phyloP scores from a whole-genome alignment of 2,797 vertebrate species.

The Enteromius unitaeniatus region DNA sequence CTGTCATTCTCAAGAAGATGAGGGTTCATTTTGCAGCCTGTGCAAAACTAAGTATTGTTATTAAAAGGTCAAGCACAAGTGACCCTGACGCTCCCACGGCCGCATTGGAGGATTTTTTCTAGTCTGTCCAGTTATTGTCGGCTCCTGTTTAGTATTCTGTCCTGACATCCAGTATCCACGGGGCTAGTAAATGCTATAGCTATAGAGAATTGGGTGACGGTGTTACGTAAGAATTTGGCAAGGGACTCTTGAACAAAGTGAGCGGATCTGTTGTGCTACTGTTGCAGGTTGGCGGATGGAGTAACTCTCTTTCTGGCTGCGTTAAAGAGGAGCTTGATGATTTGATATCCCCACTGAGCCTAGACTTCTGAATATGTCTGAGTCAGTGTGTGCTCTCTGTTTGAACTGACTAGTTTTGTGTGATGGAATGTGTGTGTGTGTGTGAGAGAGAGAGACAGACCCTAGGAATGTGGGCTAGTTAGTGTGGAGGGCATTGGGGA shows the following conservation, averaged over 20 bases:
- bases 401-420: constrained; percentile 34
- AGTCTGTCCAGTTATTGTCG: constrained; percentile 4
- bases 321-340: constrained; percentile 16
- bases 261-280: constrained; percentile 40
- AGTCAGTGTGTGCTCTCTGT: constrained; percentile 14
- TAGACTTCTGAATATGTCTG: constrained; percentile 32
- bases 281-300: constrained; percentile 37
- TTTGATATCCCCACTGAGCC: constrained; percentile 37
- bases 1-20: background rate
- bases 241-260: constrained; percentile 30
- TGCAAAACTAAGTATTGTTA: constrained; percentile 7
- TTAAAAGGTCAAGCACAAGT: constrained; percentile 38
- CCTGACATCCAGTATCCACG: background rate
- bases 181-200: constrained; percentile 31
- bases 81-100: constrained; percentile 17
- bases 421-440: constrained; percentile 37
- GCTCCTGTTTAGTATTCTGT: constrained; percentile 48
- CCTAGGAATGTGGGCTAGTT: constrained; percentile 26
- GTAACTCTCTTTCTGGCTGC: constrained; percentile 29
- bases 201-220: constrained; percentile 29
- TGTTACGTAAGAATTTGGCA: constrained; percentile 49
- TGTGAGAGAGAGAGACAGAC: constrained; percentile 28
- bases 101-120: background rate
- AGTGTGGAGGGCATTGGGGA: background rate
- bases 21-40: background rate